Conservation (phyloP, 2,113 vertebrate genomes). For the Lipophrys pholis region DNA sequence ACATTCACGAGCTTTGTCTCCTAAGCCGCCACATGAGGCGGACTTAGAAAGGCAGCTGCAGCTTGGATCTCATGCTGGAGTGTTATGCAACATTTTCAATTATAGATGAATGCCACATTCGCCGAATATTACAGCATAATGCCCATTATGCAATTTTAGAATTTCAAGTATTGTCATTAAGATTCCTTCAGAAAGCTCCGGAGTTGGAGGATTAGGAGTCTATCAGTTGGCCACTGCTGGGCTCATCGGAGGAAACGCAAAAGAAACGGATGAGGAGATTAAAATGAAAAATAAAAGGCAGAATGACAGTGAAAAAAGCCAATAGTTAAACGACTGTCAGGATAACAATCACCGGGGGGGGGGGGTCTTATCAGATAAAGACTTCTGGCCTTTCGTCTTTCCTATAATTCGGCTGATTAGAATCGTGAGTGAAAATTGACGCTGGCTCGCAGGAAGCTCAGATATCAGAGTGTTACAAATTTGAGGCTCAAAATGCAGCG, state of each 20-base stretch:
- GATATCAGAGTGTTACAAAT: slow-evolving; percentile 36
- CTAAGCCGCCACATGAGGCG: slow-evolving; percentile 19
- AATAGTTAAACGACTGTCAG: neutral
- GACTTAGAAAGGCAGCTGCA: slow-evolving; percentile 20
- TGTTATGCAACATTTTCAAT: slow-evolving; percentile 59
- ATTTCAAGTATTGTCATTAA: slow-evolving; percentile 38
- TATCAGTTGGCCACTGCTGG: slow-evolving; percentile 5
- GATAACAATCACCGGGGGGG: neutral
- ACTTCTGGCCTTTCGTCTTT: slow-evolving; percentile 24
- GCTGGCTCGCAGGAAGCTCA: slow-evolving; percentile 10
- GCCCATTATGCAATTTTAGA: slow-evolving; percentile 4
- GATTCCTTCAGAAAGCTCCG: slow-evolving; percentile 17
- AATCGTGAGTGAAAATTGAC: slow-evolving; percentile 35
- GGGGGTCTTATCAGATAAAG: slow-evolving; percentile 1
- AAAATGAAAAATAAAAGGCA: neutral
- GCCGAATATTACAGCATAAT: slow-evolving; percentile 24
- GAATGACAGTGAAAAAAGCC: slow-evolving; percentile 2
- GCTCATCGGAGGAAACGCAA: slow-evolving; percentile 5
- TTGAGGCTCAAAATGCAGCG: slow-evolving; percentile 48
- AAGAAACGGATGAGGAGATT: neutral
- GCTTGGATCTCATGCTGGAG: slow-evolving; percentile 40
- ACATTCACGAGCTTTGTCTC: slow-evolving; percentile 10
- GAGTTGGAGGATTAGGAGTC: slow-evolving; percentile 24
- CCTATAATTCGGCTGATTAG: slow-evolving; percentile 40
- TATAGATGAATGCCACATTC: slow-evolving; percentile 59